phyloP scores from a whole-genome alignment of 2,113 vertebrate genomes.

The Brienomyrus brachyistius region DNA sequence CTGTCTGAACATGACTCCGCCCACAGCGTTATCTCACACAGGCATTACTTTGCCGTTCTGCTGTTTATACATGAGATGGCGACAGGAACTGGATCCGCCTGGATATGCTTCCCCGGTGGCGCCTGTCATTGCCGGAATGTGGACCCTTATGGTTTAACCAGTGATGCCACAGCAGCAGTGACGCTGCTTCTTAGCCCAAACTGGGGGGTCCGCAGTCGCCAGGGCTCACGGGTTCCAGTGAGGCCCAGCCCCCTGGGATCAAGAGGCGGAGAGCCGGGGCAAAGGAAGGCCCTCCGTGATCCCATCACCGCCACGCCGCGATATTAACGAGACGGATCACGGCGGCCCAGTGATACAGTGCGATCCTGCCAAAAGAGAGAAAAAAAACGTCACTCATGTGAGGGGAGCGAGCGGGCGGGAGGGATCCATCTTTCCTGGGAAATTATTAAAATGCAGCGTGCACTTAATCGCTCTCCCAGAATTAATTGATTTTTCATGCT shows the following conservation, averaged over 20 bases:
- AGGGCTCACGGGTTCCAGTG: background rate
- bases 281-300: background rate
- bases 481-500: slow-evolving; percentile 85
- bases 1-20: background rate
- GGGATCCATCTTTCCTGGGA: slow-evolving; percentile 44
- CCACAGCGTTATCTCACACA: background rate
- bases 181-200: background rate
- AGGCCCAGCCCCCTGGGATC: background rate
- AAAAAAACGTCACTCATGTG: slow-evolving; percentile 10
- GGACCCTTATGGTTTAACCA: background rate
- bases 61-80: background rate
- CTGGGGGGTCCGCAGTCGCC: background rate
- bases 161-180: background rate
- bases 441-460: slow-evolving; percentile 82
- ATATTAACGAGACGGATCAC: slow-evolving; percentile 39
- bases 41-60: background rate
- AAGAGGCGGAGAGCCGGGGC: background rate
- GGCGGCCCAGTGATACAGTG: slow-evolving; percentile 24
- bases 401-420: background rate
- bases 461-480: slow-evolving; percentile 82
- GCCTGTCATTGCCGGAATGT: background rate
- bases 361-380: slow-evolving; percentile 23
- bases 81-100: background rate
- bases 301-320: background rate
- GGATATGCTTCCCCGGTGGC: background rate